These are phyloP conservation scores for Arrhamphus sclerolepis DNA, from an alignment of 2,797 vertebrate genomes.

Conservation along the genomic window DNA sequence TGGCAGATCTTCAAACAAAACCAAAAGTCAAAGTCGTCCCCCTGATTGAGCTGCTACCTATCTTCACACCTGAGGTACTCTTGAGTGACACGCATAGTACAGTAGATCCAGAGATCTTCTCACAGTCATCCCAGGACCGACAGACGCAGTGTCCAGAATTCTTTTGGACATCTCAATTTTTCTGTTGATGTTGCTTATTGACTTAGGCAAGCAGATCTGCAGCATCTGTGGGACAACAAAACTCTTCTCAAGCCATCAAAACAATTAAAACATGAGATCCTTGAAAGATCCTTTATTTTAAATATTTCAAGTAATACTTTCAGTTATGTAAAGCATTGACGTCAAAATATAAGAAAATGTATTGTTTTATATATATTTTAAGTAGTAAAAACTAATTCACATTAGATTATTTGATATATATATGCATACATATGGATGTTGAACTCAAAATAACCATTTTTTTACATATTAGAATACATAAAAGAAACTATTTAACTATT, in stretches of 20 bases:
- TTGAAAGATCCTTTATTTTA: too few relatives aligned
- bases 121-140: not conserved
- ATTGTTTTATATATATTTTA: too few relatives aligned
- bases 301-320: too few relatives aligned
- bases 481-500: too few relatives aligned
- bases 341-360: too few relatives aligned
- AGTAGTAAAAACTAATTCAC: too few relatives aligned
- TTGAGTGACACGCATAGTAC: not conserved
- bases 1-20: slow-evolving; percentile 3
- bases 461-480: too few relatives aligned
- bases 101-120: slow-evolving; percentile 5
- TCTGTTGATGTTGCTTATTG: slow-evolving; percentile 13
- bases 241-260: slow-evolving; percentile 2
- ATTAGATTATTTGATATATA: too few relatives aligned
- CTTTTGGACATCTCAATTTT: slow-evolving; percentile 20
- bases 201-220: slow-evolving; percentile 14
- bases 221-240: not conserved
- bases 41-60: not conserved
- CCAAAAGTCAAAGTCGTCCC: not conserved
- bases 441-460: too few relatives aligned
- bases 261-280: slow-evolving; percentile 19
- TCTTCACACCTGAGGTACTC: not conserved
- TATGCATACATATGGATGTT: too few relatives aligned
- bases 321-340: too few relatives aligned
- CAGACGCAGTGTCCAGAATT: slow-evolving; percentile 7